Evolutionary conservation across 2,113 vertebrate genomes (phyloP).

Genomic region (Chitala chitala): DNA sequence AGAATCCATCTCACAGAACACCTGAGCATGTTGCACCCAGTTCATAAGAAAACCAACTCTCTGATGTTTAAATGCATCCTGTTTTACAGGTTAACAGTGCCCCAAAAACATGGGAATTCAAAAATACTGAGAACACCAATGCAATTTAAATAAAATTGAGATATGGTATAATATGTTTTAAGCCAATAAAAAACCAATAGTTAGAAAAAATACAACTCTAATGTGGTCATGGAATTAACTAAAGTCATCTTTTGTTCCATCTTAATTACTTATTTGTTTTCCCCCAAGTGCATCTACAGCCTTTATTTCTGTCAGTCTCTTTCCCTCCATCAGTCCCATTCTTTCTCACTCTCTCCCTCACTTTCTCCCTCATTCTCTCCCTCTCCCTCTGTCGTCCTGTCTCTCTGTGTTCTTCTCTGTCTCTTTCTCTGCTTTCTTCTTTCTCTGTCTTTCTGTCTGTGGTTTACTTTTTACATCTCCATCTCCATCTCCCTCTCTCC

Average conservation of each 20-base stretch:
- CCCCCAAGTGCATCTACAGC: too few relatives aligned
- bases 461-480: conserved; percentile 28
- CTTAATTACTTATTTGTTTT: too few relatives aligned
- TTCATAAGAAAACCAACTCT: too few relatives aligned
- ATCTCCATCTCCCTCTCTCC: conserved; percentile 13
- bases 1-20: conserved; percentile 27
- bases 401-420: too few relatives aligned
- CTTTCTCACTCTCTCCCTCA: neutral
- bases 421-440: conserved; percentile 9
- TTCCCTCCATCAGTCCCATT: conserved; percentile 15
- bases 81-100: conserved; percentile 36
- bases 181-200: too few relatives aligned
- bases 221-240: too few relatives aligned
- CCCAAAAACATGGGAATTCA: conserved; percentile 21
- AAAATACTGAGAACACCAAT: neutral
- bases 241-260: too few relatives aligned
- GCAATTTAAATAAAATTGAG: neutral
- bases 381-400: conserved; percentile 10
- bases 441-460: conserved; percentile 21
- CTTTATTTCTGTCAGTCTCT: neutral
- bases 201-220: too few relatives aligned
- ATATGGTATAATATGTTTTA: too few relatives aligned
- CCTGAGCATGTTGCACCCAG: too few relatives aligned
- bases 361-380: conserved; percentile 3
- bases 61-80: too few relatives aligned